These are phyloP conservation scores for Penelope pileata DNA, from an alignment of 2,113 vertebrate genomes.

Conservation along the genomic window DNA sequence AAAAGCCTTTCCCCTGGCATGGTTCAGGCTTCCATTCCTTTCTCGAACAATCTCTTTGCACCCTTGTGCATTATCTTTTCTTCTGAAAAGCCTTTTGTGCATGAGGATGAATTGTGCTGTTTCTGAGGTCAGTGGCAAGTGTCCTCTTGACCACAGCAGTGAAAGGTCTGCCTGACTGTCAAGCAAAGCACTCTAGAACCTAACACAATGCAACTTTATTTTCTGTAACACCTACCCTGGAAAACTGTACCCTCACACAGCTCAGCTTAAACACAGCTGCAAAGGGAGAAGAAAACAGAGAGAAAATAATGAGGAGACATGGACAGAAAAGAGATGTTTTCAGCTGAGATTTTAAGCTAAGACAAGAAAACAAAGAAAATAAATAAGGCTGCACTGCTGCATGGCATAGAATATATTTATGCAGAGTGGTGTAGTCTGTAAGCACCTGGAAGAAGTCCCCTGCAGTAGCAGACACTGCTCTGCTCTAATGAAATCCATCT, in stretches of 20 bases:
- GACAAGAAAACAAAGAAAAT: not conserved
- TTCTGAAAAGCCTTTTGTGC: conserved; percentile 57
- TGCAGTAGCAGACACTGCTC: not conserved
- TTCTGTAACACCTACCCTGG: not conserved
- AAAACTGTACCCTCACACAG: not conserved
- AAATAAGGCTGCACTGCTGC: not conserved
- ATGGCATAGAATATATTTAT: not conserved
- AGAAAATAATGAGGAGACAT: not conserved
- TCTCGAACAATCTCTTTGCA: not conserved
- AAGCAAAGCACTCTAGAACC: conserved; percentile 2
- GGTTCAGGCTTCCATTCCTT: not conserved
- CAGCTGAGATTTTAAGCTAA: not conserved
- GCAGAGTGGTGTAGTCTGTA: not conserved
- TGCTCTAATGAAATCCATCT: not conserved
- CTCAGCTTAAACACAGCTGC: conserved; percentile 35
- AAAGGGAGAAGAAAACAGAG: not conserved
- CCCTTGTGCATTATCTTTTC: conserved; percentile 26
- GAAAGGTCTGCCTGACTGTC: not conserved
- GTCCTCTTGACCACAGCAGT: not conserved
- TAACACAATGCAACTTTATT: conserved; percentile 39
- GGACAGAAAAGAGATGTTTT: not conserved
- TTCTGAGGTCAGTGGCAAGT: conserved; percentile 34
- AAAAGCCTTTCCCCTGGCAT: accelerated
- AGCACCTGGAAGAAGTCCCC: not conserved
- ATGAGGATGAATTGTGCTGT: not conserved